phyloP scores from a whole-genome alignment of 2,888 invertebrate genomes.

The Scaeva pyrastri region DNA sequence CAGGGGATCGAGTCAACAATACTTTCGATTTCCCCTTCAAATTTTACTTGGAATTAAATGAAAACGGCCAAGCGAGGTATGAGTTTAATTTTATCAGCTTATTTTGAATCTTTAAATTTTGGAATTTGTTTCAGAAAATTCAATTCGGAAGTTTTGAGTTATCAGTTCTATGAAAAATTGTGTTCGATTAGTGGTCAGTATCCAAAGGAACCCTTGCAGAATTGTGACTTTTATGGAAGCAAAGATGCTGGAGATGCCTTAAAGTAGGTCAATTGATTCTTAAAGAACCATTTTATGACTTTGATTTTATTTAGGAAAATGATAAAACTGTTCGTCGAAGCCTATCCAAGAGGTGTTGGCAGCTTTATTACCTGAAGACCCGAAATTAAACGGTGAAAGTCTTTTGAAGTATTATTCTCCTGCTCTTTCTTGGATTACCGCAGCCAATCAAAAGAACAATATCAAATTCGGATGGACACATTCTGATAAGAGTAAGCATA shows the following conservation, averaged over 20 bases:
- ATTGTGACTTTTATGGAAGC: constrained; percentile 93
- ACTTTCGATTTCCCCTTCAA: constrained; percentile 18
- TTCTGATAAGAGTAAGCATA: constrained; percentile 3
- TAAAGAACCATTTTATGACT: background rate
- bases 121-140: background rate
- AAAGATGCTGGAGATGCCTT: constrained; percentile 90
- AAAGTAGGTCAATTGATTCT: constrained; percentile 78
- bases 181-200: constrained; percentile 26
- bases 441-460: background rate
- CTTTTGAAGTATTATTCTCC: background rate
- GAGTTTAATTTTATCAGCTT: no score
- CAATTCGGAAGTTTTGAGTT: constrained; percentile 10
- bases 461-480: background rate
- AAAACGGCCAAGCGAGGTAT: background rate
- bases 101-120: background rate
- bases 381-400: background rate
- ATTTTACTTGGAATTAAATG: background rate
- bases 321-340: constrained; percentile 13
- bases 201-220: constrained; percentile 80
- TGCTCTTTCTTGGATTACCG: background rate
- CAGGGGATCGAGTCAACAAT: constrained; percentile 84
- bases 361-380: background rate
- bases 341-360: background rate
- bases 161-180: constrained; percentile 28
- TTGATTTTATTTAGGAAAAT: background rate